Percentiles rank a stretch among this genome's conserved stretches.
Conservation (phyloP, 2,888 invertebrate species). For the Hanleya hanleyi region DNA sequence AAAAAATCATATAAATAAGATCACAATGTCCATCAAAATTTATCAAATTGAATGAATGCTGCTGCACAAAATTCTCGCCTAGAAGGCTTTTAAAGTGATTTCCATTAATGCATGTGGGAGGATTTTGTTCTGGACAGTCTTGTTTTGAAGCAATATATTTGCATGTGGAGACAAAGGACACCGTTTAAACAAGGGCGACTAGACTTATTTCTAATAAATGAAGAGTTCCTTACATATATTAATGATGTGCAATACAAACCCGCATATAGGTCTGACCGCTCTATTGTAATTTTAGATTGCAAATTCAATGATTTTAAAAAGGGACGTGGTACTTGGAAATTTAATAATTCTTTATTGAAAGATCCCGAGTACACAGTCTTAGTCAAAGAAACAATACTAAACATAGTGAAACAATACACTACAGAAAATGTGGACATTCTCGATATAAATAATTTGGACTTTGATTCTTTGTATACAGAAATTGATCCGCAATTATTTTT, state of each 20-base stretch:
- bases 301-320: background rate
- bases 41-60: no score
- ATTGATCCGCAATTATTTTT: background rate
- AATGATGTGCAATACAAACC: background rate
- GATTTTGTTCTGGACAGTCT: no score
- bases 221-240: background rate
- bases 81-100: no score
- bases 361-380: background rate
- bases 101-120: no score
- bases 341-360: background rate
- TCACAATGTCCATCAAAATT: no score
- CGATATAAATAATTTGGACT: background rate
- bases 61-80: no score
- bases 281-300: background rate
- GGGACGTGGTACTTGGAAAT: background rate
- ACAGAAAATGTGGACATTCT: background rate
- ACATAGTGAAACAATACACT: conserved; percentile 7
- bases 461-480: background rate
- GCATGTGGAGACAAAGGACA: conserved; percentile 6
- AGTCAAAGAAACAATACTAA: background rate
- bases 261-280: background rate
- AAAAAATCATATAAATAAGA: no score
- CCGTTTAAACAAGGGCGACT: background rate
- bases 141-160: no score
- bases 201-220: background rate